Percentiles rank a stretch among this genome's conserved stretches.
Evolutionary conservation across 2,888 invertebrate species (phyloP).

Genomic region (Napeogenes inachia): DNA sequence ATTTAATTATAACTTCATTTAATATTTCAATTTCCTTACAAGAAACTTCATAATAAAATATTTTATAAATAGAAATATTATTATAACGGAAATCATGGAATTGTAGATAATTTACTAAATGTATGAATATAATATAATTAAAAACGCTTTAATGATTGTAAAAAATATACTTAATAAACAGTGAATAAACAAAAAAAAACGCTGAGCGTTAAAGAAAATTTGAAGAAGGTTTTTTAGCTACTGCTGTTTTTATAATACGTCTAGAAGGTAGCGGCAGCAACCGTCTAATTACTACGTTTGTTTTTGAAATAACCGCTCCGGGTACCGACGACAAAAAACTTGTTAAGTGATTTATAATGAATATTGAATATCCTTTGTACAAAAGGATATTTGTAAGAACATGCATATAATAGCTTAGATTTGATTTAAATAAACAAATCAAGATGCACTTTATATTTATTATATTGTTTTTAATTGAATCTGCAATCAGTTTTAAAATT

Average conservation of each 20-base stretch:
- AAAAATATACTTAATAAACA: constrained; percentile 12
- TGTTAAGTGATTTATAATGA: constrained; percentile 25
- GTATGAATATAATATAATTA: no score
- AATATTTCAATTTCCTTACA: no score
- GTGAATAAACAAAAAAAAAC: constrained; percentile 18
- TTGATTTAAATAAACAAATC: neutral
- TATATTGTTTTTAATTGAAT: neutral
- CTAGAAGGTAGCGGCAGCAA: constrained; percentile 38
- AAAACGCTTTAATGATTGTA: neutral
- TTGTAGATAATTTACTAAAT: no score
- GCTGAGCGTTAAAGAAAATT: constrained; percentile 13
- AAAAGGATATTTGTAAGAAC: neutral
- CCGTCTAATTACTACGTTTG: constrained; percentile 70
- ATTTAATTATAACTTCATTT: no score
- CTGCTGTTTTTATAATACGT: constrained; percentile 51
- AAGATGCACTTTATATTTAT: neutral
- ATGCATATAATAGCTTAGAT: neutral
- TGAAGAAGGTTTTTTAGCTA: constrained; percentile 52
- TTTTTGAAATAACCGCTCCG: constrained; percentile 66
- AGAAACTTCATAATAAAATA: no score
- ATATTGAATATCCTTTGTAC: constrained; percentile 12
- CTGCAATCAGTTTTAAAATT: neutral
- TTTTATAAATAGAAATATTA: no score
- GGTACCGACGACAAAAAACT: constrained; percentile 46
- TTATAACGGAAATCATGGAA: no score